Percentiles rank a stretch among this genome's conserved stretches.
phyloP scores from a whole-genome alignment of 2,113 vertebrate species.

The Sigmodon hispidus region DNA sequence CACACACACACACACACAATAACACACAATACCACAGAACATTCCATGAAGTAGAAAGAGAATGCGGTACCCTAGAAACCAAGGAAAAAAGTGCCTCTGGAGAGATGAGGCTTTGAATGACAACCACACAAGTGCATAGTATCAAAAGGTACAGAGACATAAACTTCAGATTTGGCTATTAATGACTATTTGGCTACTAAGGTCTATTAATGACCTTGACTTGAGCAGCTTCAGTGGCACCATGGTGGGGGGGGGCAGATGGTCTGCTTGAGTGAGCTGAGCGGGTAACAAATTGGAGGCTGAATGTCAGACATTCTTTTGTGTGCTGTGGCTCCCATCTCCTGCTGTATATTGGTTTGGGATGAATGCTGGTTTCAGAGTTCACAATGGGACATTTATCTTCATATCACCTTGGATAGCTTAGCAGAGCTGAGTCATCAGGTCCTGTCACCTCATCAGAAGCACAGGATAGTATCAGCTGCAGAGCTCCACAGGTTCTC shows the following conservation, averaged over 20 bases:
- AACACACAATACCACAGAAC: neutral
- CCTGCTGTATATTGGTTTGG: neutral
- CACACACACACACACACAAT: neutral
- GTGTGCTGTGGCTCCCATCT: neutral
- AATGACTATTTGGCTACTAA: too few relatives aligned
- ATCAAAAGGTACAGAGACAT: neutral
- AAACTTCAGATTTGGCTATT: neutral
- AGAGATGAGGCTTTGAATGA: neutral
- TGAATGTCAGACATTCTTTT: neutral
- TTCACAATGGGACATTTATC: neutral
- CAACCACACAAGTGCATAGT: neutral
- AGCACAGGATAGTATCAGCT: fast-evolving
- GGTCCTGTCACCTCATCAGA: neutral
- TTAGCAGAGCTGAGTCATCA: neutral
- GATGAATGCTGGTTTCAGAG: neutral
- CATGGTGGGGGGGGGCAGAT: too few relatives aligned
- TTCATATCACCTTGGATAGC: neutral
- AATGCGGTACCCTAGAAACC: neutral
- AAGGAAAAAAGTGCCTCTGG: neutral
- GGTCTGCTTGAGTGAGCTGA: neutral
- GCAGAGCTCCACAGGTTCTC: neutral
- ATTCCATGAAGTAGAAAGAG: neutral
- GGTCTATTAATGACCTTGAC: neutral
- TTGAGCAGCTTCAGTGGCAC: neutral
- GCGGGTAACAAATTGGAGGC: neutral